A percentile compares a stretch with the other conserved stretches of the same genome.
Conservation (phyloP, 1,140 invertebrate genomes). For the Camponotus pennsylvanicus region DNA sequence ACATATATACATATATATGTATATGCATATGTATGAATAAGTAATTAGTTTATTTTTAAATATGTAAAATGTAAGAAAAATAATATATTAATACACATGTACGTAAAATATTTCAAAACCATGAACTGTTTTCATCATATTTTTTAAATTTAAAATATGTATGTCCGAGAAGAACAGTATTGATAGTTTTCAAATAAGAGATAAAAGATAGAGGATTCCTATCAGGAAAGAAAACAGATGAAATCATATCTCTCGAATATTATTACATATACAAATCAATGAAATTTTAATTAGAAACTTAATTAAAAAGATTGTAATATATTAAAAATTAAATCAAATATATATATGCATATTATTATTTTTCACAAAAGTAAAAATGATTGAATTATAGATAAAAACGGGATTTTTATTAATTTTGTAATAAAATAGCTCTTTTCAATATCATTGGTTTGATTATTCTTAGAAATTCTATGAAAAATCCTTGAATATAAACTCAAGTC, state of each 20-base stretch:
- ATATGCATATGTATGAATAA: no score
- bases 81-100: no score
- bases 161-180: background rate
- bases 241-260: background rate
- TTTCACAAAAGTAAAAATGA: no score
- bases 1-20: no score
- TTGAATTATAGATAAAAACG: background rate
- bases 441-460: background rate
- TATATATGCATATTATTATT: no score
- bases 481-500: background rate
- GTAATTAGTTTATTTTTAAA: no score
- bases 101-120: no score
- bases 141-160: background rate
- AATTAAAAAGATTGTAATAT: background rate
- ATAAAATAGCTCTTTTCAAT: background rate
- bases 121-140: background rate
- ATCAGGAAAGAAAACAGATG: background rate
- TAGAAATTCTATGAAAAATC: no score
- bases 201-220: background rate
- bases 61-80: no score
- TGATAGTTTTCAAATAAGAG: background rate
- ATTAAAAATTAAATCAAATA: background rate
- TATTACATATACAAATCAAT: background rate
- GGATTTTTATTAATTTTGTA: background rate
- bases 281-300: background rate